These are phyloP conservation scores for Micromesistius poutassou DNA, from an alignment of 2,797 vertebrate genomes.

Conservation along the genomic window DNA sequence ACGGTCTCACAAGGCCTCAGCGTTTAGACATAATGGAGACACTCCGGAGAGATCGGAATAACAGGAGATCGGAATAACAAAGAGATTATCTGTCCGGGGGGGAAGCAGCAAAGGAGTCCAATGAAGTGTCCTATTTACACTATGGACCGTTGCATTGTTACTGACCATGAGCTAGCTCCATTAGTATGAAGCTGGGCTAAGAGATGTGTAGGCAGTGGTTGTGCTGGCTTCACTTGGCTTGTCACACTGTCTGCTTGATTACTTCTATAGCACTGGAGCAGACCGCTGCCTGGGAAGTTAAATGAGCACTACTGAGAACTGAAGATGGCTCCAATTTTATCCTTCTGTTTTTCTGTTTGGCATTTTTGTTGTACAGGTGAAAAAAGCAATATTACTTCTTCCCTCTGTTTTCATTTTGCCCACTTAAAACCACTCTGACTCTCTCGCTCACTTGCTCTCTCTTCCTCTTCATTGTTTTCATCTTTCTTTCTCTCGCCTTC, in stretches of 20 bases:
- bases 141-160: not conserved
- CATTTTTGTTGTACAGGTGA: not conserved
- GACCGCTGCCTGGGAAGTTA: not conserved
- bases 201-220: not conserved
- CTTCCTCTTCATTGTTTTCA: not conserved
- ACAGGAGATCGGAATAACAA: not conserved
- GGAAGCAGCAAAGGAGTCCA: not conserved
- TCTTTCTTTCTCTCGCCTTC: not conserved
- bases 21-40: not conserved
- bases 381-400: not conserved
- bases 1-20: not conserved
- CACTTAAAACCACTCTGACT: not conserved
- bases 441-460: not conserved
- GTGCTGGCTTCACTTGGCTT: not conserved
- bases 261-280: not conserved
- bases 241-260: not conserved
- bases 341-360: not conserved
- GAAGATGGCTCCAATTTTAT: not conserved
- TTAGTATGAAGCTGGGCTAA: not conserved
- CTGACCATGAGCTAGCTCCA: not conserved
- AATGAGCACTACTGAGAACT: not conserved
- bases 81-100: not conserved
- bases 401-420: not conserved
- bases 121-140: not conserved
- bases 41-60: not conserved